Base-by-base conservation (phyloP, 2,888 invertebrate genomes). In the Pharmacophagus antenor region DNA sequence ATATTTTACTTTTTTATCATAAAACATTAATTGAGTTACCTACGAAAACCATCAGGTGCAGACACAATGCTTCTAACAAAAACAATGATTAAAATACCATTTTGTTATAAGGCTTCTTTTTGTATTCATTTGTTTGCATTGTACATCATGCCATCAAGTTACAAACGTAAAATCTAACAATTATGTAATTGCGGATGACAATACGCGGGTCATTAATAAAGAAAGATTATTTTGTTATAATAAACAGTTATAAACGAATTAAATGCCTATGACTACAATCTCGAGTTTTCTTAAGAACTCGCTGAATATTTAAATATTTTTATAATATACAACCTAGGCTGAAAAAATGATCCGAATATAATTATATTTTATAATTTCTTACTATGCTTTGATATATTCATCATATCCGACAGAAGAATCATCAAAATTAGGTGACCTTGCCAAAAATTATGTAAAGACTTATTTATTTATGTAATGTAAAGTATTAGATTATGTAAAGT, bases 21-120 rank as follows among this genome's bases (percentile, higher is more conserved):
- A 17, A 17, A 42, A 42, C n/a, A n/a, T 20, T 54, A 42, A 49
- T 47, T 4, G 31, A 55, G 47, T 21, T 42, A 17, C 37, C 50
- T 23, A 55, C 50, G 55, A 60, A 55, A 60, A 23, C 51, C 54
- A 44, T 31, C 59, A 60, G 59, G 59, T 60, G 59, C 54, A 18
- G 44, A 50, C 54, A 60, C 44, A 55, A 60, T 55, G 46, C 55
- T 49, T n/a, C 41, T 17, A 55, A 55, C 55, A 60, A 54, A 55
- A 54, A 60, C 59, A 60, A 60, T 55, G 55, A 55, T 22, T 51
- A 55, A 55, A 60, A 55, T 60, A 50, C 59, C 20, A 60, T 60
- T 60, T 44, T 37, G 42, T 50, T 50, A 37, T 55, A 55, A 21
- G 31, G 44, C 55, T 60, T 55, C 59, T 25, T 55, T 60, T 54